Conservation (phyloP, 1,140 invertebrate species). For the Spodoptera litura region DNA sequence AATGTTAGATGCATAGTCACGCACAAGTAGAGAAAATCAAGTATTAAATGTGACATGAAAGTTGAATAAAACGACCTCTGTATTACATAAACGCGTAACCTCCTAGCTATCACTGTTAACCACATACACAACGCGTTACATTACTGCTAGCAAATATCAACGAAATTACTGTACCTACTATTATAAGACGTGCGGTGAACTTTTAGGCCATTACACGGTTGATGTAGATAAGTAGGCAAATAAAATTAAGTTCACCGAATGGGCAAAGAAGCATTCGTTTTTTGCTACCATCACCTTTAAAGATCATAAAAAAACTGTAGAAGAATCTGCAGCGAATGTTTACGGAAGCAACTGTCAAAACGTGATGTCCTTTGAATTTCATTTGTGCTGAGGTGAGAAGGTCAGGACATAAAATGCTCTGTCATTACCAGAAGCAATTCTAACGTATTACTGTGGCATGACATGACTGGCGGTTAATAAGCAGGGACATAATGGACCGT, state of each 20-base stretch:
- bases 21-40: slow-evolving; percentile 30
- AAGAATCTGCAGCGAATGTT: neutral
- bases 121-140: slow-evolving; percentile 21
- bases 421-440: neutral
- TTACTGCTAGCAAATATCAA: slow-evolving; percentile 27
- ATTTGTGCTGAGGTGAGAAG: slow-evolving; percentile 14
- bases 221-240: neutral
- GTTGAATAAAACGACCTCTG: slow-evolving; percentile 32
- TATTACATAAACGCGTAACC: slow-evolving; percentile 26
- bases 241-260: neutral
- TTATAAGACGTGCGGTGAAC: neutral
- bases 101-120: slow-evolving; percentile 14
- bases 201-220: neutral
- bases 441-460: neutral
- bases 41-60: slow-evolving; percentile 36
- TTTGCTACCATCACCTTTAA: neutral
- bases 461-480: no score
- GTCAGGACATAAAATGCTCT: neutral
- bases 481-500: no score
- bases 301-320: neutral
- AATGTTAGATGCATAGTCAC: slow-evolving; percentile 14
- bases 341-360: slow-evolving; percentile 19
- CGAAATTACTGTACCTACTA: slow-evolving; percentile 23
- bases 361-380: neutral
- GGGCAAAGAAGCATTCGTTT: no score